Evolutionary conservation across 2,797 vertebrate species (phyloP).

Genomic region (Chrosomus eos): DNA sequence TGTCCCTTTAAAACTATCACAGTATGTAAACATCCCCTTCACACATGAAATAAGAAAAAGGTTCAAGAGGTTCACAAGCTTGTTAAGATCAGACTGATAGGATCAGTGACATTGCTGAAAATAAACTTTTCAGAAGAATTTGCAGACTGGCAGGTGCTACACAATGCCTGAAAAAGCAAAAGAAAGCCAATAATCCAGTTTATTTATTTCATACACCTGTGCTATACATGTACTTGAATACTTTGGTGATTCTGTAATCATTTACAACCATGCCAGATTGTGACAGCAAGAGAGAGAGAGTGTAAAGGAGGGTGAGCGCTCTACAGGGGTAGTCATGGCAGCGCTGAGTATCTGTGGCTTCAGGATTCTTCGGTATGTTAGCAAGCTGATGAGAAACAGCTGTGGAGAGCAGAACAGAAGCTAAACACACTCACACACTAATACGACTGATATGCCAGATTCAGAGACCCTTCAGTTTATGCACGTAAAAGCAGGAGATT

Average conservation of each 20-base stretch:
- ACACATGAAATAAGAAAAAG: background rate
- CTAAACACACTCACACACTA: constrained; percentile 36
- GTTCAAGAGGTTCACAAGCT: background rate
- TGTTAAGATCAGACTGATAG: background rate
- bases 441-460: constrained; percentile 17
- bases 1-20: background rate
- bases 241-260: background rate
- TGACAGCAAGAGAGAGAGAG: background rate
- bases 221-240: constrained; percentile 15
- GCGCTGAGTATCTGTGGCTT: constrained; percentile 53
- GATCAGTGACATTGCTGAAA: background rate
- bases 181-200: background rate
- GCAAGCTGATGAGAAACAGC: constrained; percentile 74
- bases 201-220: constrained; percentile 36
- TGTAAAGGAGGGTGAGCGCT: background rate
- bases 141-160: background rate
- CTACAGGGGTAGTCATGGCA: constrained; percentile 48
- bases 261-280: constrained; percentile 21
- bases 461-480: background rate
- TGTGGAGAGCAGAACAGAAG: constrained; percentile 60
- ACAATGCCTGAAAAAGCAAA: background rate
- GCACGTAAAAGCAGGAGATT: background rate
- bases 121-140: background rate
- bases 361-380: constrained; percentile 68
- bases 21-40: background rate